phyloP scores from a whole-genome alignment of 2,888 invertebrate genomes.

The Eristalis tenax region DNA sequence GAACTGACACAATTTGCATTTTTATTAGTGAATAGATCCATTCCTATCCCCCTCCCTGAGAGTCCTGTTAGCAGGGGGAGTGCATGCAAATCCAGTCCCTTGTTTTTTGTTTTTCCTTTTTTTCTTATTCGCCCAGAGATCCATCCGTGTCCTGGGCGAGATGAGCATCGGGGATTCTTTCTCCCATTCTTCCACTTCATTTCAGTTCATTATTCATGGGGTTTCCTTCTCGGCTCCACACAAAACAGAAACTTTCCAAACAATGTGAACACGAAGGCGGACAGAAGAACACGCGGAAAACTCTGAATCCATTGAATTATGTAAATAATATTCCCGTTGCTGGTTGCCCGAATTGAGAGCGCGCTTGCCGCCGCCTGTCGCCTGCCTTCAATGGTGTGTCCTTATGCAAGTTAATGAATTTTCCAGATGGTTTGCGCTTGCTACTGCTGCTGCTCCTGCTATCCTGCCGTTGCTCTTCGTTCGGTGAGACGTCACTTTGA shows the following conservation, averaged over 20 bases:
- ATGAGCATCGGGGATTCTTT: slow-evolving; percentile 42
- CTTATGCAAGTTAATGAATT: slow-evolving; percentile 69
- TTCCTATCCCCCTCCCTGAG: not conserved
- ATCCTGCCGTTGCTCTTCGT: too few species aligned
- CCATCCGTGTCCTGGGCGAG: slow-evolving; percentile 31
- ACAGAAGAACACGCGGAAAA: slow-evolving; percentile 1
- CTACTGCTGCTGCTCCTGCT: not conserved
- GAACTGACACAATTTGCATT: slow-evolving; percentile 55
- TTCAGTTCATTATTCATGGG: slow-evolving; percentile 60
- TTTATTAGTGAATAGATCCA: slow-evolving; percentile 48
- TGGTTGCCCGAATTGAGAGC: slow-evolving; percentile 39
- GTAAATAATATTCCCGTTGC: slow-evolving; percentile 61
- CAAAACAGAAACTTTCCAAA: not conserved
- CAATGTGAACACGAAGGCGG: not conserved
- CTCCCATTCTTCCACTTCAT: slow-evolving; percentile 42
- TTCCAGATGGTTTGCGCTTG: slow-evolving; percentile 61
- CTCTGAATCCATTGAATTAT: slow-evolving; percentile 49
- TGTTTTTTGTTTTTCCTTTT: slow-evolving; percentile 4
- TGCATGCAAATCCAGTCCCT: not conserved
- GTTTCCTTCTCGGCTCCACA: not conserved
- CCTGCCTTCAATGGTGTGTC: slow-evolving; percentile 35
- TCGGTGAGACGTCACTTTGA: not conserved
- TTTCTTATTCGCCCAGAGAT: not conserved
- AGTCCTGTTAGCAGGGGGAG: too few species aligned
- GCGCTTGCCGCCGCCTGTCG: slow-evolving; percentile 46